Percentiles rank a stretch among this genome's conserved stretches.
phyloP scores from a whole-genome alignment of 2,888 invertebrate genomes.

The Noctua pronuba region DNA sequence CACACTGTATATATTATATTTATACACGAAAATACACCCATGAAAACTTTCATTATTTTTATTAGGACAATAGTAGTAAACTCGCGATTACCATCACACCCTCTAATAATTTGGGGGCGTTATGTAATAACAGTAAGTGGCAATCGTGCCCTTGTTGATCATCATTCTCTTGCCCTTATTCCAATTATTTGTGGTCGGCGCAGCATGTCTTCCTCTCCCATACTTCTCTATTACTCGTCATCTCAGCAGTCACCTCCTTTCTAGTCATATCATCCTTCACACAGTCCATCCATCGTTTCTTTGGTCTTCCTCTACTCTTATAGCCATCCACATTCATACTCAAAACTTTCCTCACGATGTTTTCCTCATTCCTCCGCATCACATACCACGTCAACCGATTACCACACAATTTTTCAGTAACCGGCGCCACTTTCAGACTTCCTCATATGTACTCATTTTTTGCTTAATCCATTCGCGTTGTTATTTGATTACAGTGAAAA shows the following conservation, averaged over 20 bases:
- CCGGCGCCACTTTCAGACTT: not conserved
- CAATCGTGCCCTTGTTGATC: not conserved
- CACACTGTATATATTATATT: too few relatives aligned
- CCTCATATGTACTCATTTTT: too few relatives aligned
- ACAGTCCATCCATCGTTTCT: not conserved
- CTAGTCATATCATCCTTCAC: not conserved
- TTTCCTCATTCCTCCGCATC: not conserved
- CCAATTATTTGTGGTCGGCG: not conserved
- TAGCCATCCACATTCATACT: not conserved
- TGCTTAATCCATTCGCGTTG: too few relatives aligned
- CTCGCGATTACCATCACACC: slow-evolving; percentile 14
- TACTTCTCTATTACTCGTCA: not conserved
- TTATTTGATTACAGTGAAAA: too few relatives aligned
- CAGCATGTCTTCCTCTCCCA: not conserved
- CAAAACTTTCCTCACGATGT: not conserved
- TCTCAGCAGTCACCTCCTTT: not conserved
- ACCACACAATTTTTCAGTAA: not conserved
- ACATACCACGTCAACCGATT: not conserved
- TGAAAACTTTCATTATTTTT: slow-evolving; percentile 22
- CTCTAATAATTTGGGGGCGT: slow-evolving; percentile 20
- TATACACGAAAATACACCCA: not conserved
- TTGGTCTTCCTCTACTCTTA: not conserved
- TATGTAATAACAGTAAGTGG: slow-evolving; percentile 27
- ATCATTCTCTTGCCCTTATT: not conserved
- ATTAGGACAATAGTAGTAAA: slow-evolving; percentile 16